Evolutionary conservation across 2,797 vertebrate genomes (phyloP), one percentile per base, ranked within the genome.

Genomic region (Alca torda): DNA sequence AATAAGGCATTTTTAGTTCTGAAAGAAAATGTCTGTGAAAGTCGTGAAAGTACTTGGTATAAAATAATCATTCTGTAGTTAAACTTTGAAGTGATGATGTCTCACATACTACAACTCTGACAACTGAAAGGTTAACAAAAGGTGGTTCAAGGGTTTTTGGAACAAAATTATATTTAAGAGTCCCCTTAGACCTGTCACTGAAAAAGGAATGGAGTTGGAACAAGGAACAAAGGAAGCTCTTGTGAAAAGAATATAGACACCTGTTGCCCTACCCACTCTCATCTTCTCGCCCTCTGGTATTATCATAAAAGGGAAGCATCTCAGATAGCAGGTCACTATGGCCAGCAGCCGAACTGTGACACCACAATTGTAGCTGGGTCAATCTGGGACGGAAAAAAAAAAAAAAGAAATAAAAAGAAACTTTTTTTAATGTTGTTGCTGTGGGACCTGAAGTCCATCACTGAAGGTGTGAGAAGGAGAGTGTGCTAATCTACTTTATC

Each of bases 101-200:
- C 77, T 56, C n/a, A 73, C 48, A 69, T 68, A 59, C 37, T 78
- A 31, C 4, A 63, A 24, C 37, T 45, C 33, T 94, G 84, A 50
- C 6, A 91, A 41, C 35, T 50, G 25, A 72, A 50, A 69, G 67
- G 30, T 91, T 86, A 96, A 33, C 25, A 91, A 84, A 65, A 90
- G 64, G 59, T 56, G 13, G 57, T 50, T 91, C 91, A 95, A 96
- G 67, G 37, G 7, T 14, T 78, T 68, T 88, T 72, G 77, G 84
- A 81, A 97, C 80, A 86, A 96, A 95, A 94, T 87, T 87, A 60
- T 95, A 26, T 69, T 65, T 93, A 73, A 87, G 65, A 78, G 76
- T 88, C 43, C 68, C 72, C 73, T 94, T 87, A 91, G 61, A 87
- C 54, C 68, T 92, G 90, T 80, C 69, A 84, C 18, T 97, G 81